These are phyloP conservation scores for Lepidocolaptes lacrymiger DNA, from an alignment of 2,797 vertebrate genomes.

Conservation along the genomic window DNA sequence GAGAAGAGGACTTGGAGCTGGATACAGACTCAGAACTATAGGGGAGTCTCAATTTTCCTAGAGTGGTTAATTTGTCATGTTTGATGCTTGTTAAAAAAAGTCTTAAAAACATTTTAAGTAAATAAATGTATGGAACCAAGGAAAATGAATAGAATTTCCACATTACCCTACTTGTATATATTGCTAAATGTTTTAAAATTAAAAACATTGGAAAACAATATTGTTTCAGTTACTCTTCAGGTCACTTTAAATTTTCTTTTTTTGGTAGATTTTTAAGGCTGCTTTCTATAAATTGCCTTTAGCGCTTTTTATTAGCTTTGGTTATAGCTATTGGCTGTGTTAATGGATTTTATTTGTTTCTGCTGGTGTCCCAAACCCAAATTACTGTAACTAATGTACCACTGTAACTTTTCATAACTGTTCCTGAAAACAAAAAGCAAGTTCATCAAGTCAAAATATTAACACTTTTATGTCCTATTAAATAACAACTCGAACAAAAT, in stretches of 20 bases:
- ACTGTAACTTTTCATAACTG: constrained; percentile 57
- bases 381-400: constrained; percentile 69
- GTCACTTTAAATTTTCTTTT: constrained; percentile 28
- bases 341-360: constrained; percentile 72
- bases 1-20: not conserved
- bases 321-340: constrained; percentile 50
- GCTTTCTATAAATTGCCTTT: constrained; percentile 56
- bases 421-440: constrained; percentile 60
- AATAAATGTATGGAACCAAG: not conserved
- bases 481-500: constrained; percentile 48
- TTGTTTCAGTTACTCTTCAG: constrained; percentile 20
- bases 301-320: constrained; percentile 66
- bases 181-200: not conserved
- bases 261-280: constrained; percentile 46
- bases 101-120: not conserved
- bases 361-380: constrained; percentile 63
- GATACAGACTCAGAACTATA: not conserved
- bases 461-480: constrained; percentile 67
- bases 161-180: not conserved
- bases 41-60: not conserved
- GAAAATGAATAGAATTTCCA: not conserved
- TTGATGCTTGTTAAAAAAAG: not conserved
- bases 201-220: not conserved
- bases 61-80: not conserved
- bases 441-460: constrained; percentile 73